Percentiles rank a stretch among this genome's conserved stretches.
These are phyloP conservation scores for Crioceris asparagi DNA, from an alignment of 2,888 invertebrate species.

Conservation along the genomic window DNA sequence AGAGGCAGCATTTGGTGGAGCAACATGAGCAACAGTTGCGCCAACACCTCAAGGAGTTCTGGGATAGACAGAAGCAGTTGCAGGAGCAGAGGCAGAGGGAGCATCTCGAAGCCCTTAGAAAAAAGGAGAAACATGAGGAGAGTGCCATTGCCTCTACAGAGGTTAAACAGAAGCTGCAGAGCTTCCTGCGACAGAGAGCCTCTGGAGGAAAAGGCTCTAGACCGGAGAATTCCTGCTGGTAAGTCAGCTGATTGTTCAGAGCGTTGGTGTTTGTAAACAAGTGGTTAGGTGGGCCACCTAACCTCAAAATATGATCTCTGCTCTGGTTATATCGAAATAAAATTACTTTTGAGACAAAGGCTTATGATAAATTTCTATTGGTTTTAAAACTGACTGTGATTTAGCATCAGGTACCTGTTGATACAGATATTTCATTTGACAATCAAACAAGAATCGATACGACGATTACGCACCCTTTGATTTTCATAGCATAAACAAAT, in stretches of 20 bases:
- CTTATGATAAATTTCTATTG: too few species aligned
- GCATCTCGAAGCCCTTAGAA: slow-evolving; percentile 73
- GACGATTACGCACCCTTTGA: too few species aligned
- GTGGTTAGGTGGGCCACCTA: too few species aligned
- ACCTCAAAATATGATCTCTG: too few species aligned
- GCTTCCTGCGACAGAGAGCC: slow-evolving; percentile 39
- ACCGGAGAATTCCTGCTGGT: slow-evolving; percentile 38
- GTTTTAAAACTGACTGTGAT: too few species aligned
- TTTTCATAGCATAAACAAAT: too few species aligned
- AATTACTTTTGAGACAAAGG: too few species aligned
- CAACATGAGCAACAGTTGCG: slow-evolving; percentile 84
- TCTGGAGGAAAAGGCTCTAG: slow-evolving; percentile 34
- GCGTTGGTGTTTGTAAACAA: slow-evolving; percentile 14
- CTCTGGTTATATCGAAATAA: too few species aligned
- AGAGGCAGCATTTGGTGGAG: slow-evolving; percentile 80
- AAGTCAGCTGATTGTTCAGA: slow-evolving; percentile 22
- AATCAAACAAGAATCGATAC: too few species aligned
- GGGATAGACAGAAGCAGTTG: slow-evolving; percentile 84
- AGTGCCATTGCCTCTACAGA: slow-evolving; percentile 94
- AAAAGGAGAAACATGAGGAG: slow-evolving; percentile 91
- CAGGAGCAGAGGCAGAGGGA: slow-evolving; percentile 66
- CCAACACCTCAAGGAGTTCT: slow-evolving; percentile 82
- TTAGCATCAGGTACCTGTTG: too few species aligned
- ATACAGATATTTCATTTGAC: too few species aligned
- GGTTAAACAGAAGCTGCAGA: slow-evolving; percentile 92